A percentile compares a stretch with the other conserved stretches of the same genome.
These are phyloP conservation scores for Temnothorax unifasciatus DNA, from an alignment of 2,888 invertebrate species.

Conservation along the genomic window DNA sequence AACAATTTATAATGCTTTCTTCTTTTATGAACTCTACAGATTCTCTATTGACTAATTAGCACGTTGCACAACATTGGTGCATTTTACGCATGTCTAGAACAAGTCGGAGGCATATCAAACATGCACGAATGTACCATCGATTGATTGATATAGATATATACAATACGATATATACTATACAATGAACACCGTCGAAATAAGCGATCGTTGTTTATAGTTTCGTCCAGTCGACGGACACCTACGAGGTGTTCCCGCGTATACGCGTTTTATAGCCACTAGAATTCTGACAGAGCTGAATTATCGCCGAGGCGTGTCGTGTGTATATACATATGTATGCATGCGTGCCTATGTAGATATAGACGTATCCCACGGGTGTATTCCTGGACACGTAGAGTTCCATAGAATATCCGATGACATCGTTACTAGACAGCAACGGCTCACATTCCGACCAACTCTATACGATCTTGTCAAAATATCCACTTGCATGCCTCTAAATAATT, in stretches of 20 bases:
- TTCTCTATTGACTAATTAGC: constrained; percentile 9
- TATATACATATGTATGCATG: neutral
- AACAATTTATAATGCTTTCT: neutral
- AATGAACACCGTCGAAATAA: constrained; percentile 65
- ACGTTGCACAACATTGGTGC: neutral
- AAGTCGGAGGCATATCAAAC: neutral
- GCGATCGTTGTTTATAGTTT: constrained; percentile 68
- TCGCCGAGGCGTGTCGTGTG: constrained; percentile 38
- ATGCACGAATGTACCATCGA: neutral
- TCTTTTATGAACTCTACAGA: neutral
- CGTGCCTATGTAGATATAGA: constrained; percentile 17
- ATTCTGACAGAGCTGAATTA: constrained; percentile 69
- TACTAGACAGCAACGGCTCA: constrained; percentile 18
- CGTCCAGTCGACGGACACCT: constrained; percentile 59
- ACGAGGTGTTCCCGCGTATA: constrained; percentile 61
- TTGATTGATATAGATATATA: constrained; percentile 51
- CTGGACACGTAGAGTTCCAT: constrained; percentile 51
- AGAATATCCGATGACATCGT: constrained; percentile 56
- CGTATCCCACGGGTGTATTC: constrained; percentile 46
- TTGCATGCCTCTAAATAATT: constrained; percentile 61
- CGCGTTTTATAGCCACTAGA: constrained; percentile 69
- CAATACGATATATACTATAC: neutral
- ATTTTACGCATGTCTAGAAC: neutral
- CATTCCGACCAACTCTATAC: neutral
- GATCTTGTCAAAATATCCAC: constrained; percentile 62